Percentiles rank a stretch among this genome's conserved stretches.
Evolutionary conservation across 2,888 invertebrate species (phyloP).

Genomic region (Philonicus albiceps): DNA sequence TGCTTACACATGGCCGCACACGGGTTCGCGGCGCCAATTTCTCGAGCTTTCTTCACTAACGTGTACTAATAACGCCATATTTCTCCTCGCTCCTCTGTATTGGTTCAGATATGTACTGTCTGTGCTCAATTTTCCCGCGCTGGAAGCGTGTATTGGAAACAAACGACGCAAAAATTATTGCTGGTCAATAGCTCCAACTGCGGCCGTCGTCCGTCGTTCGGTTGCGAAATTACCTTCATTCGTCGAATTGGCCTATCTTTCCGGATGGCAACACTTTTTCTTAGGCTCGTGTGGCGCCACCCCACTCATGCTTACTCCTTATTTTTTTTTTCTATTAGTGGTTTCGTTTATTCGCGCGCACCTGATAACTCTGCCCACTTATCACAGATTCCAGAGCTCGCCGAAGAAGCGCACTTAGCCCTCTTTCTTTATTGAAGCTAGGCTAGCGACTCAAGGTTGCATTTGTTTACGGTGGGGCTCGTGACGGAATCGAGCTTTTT

Average conservation of each 20-base stretch:
- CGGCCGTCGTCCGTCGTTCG: neutral
- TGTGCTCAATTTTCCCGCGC: neutral
- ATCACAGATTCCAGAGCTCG: neutral
- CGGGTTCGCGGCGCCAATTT: constrained; percentile 9
- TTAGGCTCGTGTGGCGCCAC: neutral
- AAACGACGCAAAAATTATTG: neutral
- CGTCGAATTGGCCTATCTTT: neutral
- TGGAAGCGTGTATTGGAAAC: neutral
- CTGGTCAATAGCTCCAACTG: neutral
- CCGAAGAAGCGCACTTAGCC: neutral
- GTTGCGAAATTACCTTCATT: neutral
- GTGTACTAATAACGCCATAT: constrained; percentile 6
- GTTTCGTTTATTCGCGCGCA: neutral
- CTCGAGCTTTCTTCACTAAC: neutral
- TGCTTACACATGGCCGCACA: constrained; percentile 24
- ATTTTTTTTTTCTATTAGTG: neutral
- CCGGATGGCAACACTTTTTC: neutral
- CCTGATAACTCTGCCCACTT: neutral
- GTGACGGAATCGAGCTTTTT: constrained; percentile 14
- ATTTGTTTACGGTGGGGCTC: neutral
- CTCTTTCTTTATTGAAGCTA: neutral
- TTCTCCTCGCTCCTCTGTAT: neutral
- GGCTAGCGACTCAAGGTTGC: neutral
- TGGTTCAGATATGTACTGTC: neutral
- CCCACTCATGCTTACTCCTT: neutral